Evolutionary conservation across 2,113 vertebrate species (phyloP).

Genomic region (Phalacrocorax carbo): DNA sequence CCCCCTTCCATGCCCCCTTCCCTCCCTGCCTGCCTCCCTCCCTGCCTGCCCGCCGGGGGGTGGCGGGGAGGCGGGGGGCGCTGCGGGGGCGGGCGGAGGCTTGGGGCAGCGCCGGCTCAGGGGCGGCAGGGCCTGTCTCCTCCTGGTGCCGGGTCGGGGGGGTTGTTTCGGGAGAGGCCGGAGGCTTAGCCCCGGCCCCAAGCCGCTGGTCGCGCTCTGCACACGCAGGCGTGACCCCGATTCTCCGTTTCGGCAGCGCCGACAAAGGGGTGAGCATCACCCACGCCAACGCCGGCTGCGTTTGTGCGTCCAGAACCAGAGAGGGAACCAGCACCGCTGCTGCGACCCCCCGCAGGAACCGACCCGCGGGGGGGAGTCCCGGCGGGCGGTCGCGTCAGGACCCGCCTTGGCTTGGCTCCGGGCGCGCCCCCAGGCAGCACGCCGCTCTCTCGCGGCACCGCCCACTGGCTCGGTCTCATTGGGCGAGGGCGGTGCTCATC

Average conservation of each 20-base stretch:
- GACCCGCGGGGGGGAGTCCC: no score
- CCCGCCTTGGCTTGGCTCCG: no score
- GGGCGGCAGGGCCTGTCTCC: background rate
- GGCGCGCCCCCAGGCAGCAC: no score
- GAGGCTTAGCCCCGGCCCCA: no score
- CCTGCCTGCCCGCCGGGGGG: no score
- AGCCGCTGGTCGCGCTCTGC: background rate
- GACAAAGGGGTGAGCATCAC: background rate
- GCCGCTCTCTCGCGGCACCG: no score
- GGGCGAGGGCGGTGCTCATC: no score
- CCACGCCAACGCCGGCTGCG: background rate
- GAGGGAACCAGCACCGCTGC: accelerated
- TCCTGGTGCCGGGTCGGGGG: background rate
- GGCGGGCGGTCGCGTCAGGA: no score
- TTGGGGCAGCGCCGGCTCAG: background rate
- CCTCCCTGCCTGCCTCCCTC: no score
- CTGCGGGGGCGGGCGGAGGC: background rate
- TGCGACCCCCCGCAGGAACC: background rate
- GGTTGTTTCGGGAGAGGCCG: background rate
- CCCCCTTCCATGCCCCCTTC: no score
- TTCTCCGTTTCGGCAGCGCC: background rate
- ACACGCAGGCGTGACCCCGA: background rate
- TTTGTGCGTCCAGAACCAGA: background rate
- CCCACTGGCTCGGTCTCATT: no score
- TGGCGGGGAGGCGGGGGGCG: background rate